Conservation (phyloP, 2,888 invertebrate genomes). For the Epinotia nisella region DNA sequence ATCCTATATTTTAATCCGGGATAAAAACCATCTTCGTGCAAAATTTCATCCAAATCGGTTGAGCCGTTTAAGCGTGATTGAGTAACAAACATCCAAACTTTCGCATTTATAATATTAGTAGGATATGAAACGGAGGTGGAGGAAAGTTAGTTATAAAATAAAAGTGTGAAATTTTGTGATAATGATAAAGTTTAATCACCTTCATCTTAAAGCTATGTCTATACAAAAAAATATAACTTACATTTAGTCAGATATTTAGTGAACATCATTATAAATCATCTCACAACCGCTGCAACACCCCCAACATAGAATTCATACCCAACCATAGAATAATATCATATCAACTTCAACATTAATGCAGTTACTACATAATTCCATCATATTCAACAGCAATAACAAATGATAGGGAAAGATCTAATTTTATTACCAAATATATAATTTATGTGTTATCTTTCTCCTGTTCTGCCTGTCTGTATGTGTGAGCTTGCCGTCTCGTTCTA, state of each 20-base stretch:
- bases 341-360: slow-evolving; percentile 54
- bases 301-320: slow-evolving; percentile 73
- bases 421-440: slow-evolving; percentile 37
- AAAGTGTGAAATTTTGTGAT: slow-evolving; percentile 60
- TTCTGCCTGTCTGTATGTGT: slow-evolving; percentile 23
- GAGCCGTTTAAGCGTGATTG: too few relatives aligned
- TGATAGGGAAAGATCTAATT: slow-evolving; percentile 33
- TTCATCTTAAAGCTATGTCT: slow-evolving; percentile 79
- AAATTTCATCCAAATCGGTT: too few relatives aligned
- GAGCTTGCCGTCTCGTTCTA: slow-evolving; percentile 34
- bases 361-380: slow-evolving; percentile 58
- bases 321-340: slow-evolving; percentile 73
- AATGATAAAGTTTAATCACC: slow-evolving; percentile 79
- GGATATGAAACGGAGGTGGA: too few relatives aligned
- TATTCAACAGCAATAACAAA: slow-evolving; percentile 65
- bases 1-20: too few relatives aligned
- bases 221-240: slow-evolving; percentile 84
- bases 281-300: slow-evolving; percentile 84
- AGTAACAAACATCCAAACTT: too few relatives aligned
- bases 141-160: slow-evolving; percentile 41
- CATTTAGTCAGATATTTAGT: slow-evolving; percentile 82
- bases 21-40: too few relatives aligned
- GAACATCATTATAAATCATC: slow-evolving; percentile 83
- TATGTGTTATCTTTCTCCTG: slow-evolving; percentile 14
- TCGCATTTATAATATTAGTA: too few relatives aligned